Base-by-base conservation (phyloP, 2,113 vertebrate genomes). In the Rhodinocichla rosea region DNA sequence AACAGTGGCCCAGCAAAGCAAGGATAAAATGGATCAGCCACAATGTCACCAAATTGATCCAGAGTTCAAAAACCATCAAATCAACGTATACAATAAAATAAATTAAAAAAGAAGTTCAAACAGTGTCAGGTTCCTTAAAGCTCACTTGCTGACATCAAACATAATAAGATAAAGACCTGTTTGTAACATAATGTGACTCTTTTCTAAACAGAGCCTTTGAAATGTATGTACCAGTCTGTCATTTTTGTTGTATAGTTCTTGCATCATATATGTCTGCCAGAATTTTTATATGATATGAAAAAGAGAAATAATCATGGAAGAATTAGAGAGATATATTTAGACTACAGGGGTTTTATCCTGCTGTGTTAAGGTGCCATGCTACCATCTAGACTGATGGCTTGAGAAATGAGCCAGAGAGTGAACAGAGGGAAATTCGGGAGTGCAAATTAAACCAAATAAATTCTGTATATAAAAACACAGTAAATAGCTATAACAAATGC, bases 21-120 rank as follows among this genome's bases (percentile, higher is more conserved):
- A 96, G 96, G 97, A 97, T 97, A 95, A 97, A 97, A 96, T 96
- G 91, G 95, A 97, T 97, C 95, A 98, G 90, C 83, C 94, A 94
- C 91, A 95, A 63, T 93, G 96, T 96, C 96, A 97, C 92, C 86
- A 97, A 95, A 94, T 96, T 98, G 90, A 95, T 97, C 96, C 89
- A 94, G 84, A 96, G 96, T 96, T 98, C 96, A 97, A 97, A 97
- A 96, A 89, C 71, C 71, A 91, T 96, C 85, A 97, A 97, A 97
- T 96, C 90, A 92, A 95, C n/a, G 92, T 97, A 93, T 84, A 79
- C 83, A 90, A 95, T 73, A 94, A 96, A 94, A 94, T 95, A 93
- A 96, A 96, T 94, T 92, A 76, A 83, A 95, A 93, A 63, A 94
- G 73, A 96, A 96, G 91, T 87, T 97, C 94, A 65, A 78, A 78